Base-by-base conservation (phyloP, 1,140 invertebrate genomes). In the Ectropis grisescens region DNA sequence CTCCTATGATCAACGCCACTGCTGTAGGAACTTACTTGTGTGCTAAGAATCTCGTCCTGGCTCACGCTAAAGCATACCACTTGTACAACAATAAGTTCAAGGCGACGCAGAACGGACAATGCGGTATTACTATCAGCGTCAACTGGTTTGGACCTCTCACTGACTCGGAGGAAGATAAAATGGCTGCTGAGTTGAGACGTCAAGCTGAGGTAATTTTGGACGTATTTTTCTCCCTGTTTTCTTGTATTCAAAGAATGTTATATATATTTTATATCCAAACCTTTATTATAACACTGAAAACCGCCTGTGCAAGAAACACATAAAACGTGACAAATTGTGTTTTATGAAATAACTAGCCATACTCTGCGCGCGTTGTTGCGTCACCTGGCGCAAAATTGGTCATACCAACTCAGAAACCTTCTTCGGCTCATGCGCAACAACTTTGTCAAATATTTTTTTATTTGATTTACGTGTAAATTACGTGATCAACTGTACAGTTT, bases 91-190 rank as follows among this genome's bases (percentile, higher is more conserved):
- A 58, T n/a, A 60, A 74, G 1, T 75, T 65, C 37, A 66, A 56
- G 33, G 12, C 39, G 4, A 42, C 11, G 0, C 60, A 84, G 54
- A 37, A 23, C 5, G 86, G 86, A n/a, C 52, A 75, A 39, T 76
- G 87, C 10, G 87, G 87, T 37, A 87, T 90, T 9, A 82, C 83
- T 1, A 43, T 86, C 23, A 82, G 84, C 46, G 66, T 74, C 0
- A 82, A 79, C 4, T 89, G 85, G 85, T 82, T 75, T 13, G 80
- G 84, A 27, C 83, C 86, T 0, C 43, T 79, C 14, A 70, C 62
- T 0, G 57, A 83, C 29, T 71, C 67, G 0, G 31, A 36, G 0
- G 79, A 79, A 27, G 84, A 88, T 58, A 50, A 66, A 2, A 60
- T 80, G 29, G 86, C 85, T 4, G 76, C 82, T 0, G 81, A 84